Evolutionary conservation across 2,797 vertebrate species (phyloP), one percentile per base, ranked within the genome.

Genomic region (Lithobates sylvaticus): DNA sequence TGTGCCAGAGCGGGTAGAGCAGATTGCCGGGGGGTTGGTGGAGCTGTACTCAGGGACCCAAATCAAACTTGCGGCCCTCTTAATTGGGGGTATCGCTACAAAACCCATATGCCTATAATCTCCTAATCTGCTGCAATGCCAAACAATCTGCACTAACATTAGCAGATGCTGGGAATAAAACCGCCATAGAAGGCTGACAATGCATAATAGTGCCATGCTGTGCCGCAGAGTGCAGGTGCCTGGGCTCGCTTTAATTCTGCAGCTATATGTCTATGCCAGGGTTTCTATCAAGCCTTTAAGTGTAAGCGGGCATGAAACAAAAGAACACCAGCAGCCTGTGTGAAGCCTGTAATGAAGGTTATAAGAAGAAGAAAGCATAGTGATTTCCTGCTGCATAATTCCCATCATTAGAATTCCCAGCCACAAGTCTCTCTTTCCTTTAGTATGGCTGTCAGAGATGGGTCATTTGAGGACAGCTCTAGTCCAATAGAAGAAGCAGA

Each of bases 331-430:
- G 36, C 70, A 65, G 69, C 34, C 32, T 42, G n/a, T 54, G 16
- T 65, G 70, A 75, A 76, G 61, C 18, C 61, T 83, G 64, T 69
- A 47, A 83, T 68, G 73, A 83, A 15, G 29, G 15, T 68, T 64
- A 67, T 29, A 21, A 76, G 73, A 32, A 32, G 5, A 34, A 75
- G 64, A 36, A 50, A 83, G 58, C 80, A 21, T 23, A 50, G 54
- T 64, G 29, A 61, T 68, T 34, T 54, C 61, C n/a, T 85, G 84
- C 84, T 75, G 84, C 84, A 85, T 79, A 58, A 75, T 81, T 50
- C 77, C 39, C 58, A 39, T 72, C 67, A 86, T 86, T 82, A 78
- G 80, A 65, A 86, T 86, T 68, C 79, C 76, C 21, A 67, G 42
- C n/a, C 72, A 34, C 80, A 78, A 70, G 18, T 47, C 73, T 61